Evolutionary conservation across 2,113 vertebrate genomes (phyloP), one percentile per base, ranked within the genome.

Genomic region (Budorcas taxicolor): DNA sequence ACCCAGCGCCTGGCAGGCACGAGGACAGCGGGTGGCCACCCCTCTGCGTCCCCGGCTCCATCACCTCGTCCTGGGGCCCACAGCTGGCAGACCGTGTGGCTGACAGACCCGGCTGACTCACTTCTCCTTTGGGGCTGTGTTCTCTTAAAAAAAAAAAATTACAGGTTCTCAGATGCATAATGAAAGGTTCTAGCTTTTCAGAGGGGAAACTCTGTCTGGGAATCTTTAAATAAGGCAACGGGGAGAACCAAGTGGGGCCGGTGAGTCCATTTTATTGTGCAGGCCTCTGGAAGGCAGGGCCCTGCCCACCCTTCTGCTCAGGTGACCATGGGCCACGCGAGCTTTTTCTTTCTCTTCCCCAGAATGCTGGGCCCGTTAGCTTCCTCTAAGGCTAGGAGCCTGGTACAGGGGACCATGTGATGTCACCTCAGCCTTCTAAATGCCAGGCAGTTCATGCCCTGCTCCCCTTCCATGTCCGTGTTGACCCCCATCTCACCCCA

Each of bases 141-240:
- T 57, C 36, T 43, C 55, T 81, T 29, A 33, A 62, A 71, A 90
- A 81, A 53, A 76, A 83, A 92, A 98, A 98, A 98, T 99, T 95
- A 98, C 62, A 93, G 98, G 97, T 98, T 98, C 97, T 97, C 97
- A 31, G 95, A 67, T 94, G 96, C 92, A 36, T 98, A 98, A 98
- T 98, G 98, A 97, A 90, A 98, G 97, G 97, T 97, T 97, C 98
- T 78, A 76, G 55, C 93, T 98, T 96, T 94, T 33, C 90, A 0
- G 0, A 50, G 97, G 83, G 93, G 97, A 90, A 95, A 96, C 95
- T 95, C 97, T 3, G 62, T 89, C 97, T 98, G 97, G 96, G 94
- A 95, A 97, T 94, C 95, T 98, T 97, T 60, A 97, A 98, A 94
- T 95, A 87, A 36, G 2, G 87, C 27, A 14, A 16, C 3, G 3